Conservation (phyloP, 1,140 invertebrate species). For the Drosophila sp. region DNA sequence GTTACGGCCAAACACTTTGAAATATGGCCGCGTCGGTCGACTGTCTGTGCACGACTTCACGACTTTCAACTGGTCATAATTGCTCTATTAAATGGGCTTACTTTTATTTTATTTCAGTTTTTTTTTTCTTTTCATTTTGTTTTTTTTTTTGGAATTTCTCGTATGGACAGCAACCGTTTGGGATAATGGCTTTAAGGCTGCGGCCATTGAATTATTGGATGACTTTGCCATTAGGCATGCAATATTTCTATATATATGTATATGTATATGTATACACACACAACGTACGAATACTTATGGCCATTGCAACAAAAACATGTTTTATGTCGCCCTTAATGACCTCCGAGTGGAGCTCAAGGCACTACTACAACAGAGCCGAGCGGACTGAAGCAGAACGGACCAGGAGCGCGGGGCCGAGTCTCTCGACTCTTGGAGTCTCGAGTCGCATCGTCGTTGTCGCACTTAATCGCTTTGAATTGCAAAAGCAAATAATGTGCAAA, state of each 20-base stretch:
- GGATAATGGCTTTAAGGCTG: constrained; percentile 55
- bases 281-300: constrained; percentile 49
- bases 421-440: constrained; percentile 29
- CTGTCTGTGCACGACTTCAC: constrained; percentile 42
- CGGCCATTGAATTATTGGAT: constrained; percentile 61
- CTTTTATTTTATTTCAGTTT: constrained; percentile 35
- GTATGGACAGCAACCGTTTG: constrained; percentile 34
- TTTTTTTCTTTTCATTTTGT: constrained; percentile 30
- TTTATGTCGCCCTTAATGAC: constrained; percentile 81
- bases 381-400: constrained; percentile 1
- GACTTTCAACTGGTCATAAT: constrained; percentile 78
- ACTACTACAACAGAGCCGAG: neutral
- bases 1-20: constrained; percentile 81
- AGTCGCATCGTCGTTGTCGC: constrained; percentile 47
- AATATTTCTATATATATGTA: constrained; percentile 58
- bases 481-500: constrained; percentile 82
- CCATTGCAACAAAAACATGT: constrained; percentile 78
- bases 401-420: neutral
- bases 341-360: constrained; percentile 48
- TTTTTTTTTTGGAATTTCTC: constrained; percentile 32
- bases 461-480: constrained; percentile 82
- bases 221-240: constrained; percentile 75
- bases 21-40: constrained; percentile 73
- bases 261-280: constrained; percentile 14
- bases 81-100: constrained; percentile 80